These are phyloP conservation scores for Nemoura dubitans DNA, from an alignment of 2,888 invertebrate species.

Conservation along the genomic window DNA sequence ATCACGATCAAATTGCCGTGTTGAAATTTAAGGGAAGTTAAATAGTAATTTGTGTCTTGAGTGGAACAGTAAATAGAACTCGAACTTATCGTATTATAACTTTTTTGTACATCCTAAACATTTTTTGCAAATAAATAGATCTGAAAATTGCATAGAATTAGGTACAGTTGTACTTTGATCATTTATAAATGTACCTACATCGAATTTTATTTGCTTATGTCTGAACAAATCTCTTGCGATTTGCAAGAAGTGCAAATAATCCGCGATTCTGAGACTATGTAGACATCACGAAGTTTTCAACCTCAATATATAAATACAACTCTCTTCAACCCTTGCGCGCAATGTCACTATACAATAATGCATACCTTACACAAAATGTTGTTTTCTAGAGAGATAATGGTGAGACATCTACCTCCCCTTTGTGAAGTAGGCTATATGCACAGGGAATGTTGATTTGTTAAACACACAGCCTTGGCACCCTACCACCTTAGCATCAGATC, in stretches of 20 bases:
- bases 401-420: constrained; percentile 1
- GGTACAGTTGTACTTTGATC: too few species aligned
- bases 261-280: neutral
- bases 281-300: neutral
- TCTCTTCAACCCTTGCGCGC: neutral
- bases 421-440: neutral
- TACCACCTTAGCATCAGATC: neutral
- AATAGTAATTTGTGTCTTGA: too few species aligned
- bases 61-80: too few species aligned
- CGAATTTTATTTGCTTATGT: neutral
- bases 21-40: neutral
- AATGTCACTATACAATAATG: neutral
- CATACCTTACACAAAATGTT: neutral
- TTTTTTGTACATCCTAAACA: too few species aligned
- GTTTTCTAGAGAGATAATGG: neutral
- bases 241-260: neutral
- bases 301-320: neutral
- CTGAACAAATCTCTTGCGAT: neutral
- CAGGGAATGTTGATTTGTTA: too few species aligned
- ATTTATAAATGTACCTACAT: too few species aligned
- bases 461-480: neutral
- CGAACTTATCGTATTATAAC: too few species aligned
- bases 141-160: too few species aligned
- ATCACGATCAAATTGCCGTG: neutral
- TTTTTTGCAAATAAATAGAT: too few species aligned